A percentile compares a stretch with the other conserved stretches of the same genome.
phyloP scores from a whole-genome alignment of 2,888 invertebrate species.

The Epinotia demarniana region DNA sequence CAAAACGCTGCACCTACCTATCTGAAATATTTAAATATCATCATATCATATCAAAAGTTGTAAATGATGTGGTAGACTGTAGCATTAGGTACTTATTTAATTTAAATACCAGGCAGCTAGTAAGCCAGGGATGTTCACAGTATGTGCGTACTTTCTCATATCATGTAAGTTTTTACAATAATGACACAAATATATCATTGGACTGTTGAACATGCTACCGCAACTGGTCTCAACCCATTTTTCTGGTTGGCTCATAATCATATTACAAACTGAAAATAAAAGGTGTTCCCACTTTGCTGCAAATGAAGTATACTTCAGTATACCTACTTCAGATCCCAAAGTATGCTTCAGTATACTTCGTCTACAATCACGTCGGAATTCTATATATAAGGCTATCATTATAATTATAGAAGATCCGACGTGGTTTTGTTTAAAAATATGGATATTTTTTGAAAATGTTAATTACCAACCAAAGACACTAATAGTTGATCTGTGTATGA shows the following conservation, averaged over 20 bases:
- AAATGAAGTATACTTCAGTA: neutral
- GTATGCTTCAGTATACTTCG: too few relatives aligned
- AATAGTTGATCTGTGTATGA: neutral
- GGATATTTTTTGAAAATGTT: neutral
- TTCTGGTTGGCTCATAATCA: neutral
- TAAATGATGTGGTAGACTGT: too few relatives aligned
- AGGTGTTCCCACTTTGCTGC: neutral
- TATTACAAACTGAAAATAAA: neutral
- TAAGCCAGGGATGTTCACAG: neutral
- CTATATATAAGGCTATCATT: too few relatives aligned
- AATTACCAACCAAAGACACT: neutral
- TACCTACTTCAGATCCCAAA: too few relatives aligned
- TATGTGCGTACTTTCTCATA: neutral
- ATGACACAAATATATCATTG: neutral
- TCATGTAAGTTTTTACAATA: slow-evolving; percentile 7
- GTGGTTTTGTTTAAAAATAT: too few relatives aligned
- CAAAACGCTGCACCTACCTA: neutral
- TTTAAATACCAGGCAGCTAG: neutral
- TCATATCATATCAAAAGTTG: too few relatives aligned
- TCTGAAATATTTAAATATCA: neutral
- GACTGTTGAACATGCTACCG: neutral
- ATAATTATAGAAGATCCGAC: neutral
- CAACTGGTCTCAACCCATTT: neutral
- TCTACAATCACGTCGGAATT: too few relatives aligned
- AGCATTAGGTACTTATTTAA: too few relatives aligned